phyloP scores from a whole-genome alignment of 2,888 invertebrate genomes.

The Diogma glabrata region DNA sequence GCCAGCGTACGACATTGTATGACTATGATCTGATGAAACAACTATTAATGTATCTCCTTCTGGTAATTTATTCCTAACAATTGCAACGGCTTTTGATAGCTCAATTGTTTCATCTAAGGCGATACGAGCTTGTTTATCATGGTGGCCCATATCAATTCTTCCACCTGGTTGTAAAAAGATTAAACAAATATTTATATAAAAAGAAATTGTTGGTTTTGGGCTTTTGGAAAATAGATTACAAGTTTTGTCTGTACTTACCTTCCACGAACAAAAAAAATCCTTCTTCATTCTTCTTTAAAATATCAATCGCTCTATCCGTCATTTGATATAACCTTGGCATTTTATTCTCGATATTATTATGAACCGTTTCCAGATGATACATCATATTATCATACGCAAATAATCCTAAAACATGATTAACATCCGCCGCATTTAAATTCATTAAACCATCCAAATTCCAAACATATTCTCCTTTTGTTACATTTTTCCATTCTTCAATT shows the following conservation, averaged over 20 bases:
- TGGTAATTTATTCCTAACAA: slow-evolving; percentile 47
- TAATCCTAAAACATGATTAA: slow-evolving; percentile 48
- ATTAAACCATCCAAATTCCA: slow-evolving; percentile 40
- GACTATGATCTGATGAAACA: slow-evolving; percentile 75
- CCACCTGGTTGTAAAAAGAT: no score
- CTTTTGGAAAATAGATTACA: background rate
- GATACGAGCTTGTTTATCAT: slow-evolving; percentile 28
- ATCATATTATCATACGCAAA: slow-evolving; percentile 55
- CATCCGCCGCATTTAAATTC: slow-evolving; percentile 32
- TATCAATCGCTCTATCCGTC: slow-evolving; percentile 62
- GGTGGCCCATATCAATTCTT: slow-evolving; percentile 33
- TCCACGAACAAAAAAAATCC: slow-evolving; percentile 73
- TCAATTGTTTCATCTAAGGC: slow-evolving; percentile 43
- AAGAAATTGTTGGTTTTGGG: no score
- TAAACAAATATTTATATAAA: no score
- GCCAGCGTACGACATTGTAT: slow-evolving; percentile 61
- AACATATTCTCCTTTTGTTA: slow-evolving; percentile 35
- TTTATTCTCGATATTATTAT: slow-evolving; percentile 11
- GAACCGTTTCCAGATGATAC: slow-evolving; percentile 49
- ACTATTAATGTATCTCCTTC: slow-evolving; percentile 63
- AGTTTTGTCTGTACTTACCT: slow-evolving; percentile 27
- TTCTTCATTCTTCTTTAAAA: slow-evolving; percentile 45
- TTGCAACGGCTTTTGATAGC: slow-evolving; percentile 52
- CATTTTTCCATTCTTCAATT: slow-evolving; percentile 48
- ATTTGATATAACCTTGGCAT: slow-evolving; percentile 65